Base-by-base conservation (phyloP, 2,888 invertebrate genomes). In the Drosophila mimetica region DNA sequence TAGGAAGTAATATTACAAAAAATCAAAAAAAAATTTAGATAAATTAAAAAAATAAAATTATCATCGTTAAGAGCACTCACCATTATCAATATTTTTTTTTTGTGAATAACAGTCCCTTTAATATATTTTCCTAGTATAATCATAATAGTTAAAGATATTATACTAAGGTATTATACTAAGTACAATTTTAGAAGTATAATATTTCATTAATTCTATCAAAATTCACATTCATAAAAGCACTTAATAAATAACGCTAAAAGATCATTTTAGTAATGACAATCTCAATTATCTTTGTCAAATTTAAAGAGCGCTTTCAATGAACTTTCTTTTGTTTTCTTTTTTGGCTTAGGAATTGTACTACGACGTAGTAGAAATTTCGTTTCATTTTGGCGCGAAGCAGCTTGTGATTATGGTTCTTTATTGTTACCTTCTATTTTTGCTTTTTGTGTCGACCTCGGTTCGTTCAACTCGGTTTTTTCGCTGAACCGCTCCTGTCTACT, bases 401-500 rank as follows among this genome's bases (percentile, higher is more conserved):
- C 22, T 50, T 70, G 34, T 52, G 44, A 34, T 61, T 39, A 60
- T 60, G 22, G 20, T 30, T 37, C 30, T 39, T 47, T 57, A 22
- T 52, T 30, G 32, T 7, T 25, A 28, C 32, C 25, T 34, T 34
- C 18, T 39, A 11, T 18, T 39, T 64, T 51, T 30, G 47, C 20
- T 72, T 74, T 66, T 69, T 54, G 36, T 55, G 30, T 47, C 50
- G 66, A 63, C 80, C 86, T 86, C 81, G 76, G 86, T 80, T 86
- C 81, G 78, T 86, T 84, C 87, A 81, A 76, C 79, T 77, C 84
- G 46, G 66, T 55, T 55, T 64, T 47, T 64, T 47, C 32, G 61
- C 71, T 79, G 83, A 87, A 87, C 78, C 90, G 90, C 87, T 85
- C 87, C 86, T 89, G 90, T 79, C 74, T 83, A 86, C 89, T 90